phyloP scores from a whole-genome alignment of 2,113 vertebrate species.

The Dicaeum eximium region DNA sequence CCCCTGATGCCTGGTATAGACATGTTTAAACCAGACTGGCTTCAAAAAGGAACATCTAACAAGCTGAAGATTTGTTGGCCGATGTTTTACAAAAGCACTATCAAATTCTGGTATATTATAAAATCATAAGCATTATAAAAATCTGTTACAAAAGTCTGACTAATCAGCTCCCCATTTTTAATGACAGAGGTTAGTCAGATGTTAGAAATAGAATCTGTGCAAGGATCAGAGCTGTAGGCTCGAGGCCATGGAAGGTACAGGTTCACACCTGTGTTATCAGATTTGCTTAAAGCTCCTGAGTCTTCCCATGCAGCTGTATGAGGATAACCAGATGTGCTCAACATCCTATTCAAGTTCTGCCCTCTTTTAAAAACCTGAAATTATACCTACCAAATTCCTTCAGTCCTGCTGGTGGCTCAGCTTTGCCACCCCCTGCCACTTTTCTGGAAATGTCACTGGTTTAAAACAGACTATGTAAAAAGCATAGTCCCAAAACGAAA shows the following conservation, averaged over 20 bases:
- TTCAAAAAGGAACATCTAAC: not conserved
- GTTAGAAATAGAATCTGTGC: not conserved
- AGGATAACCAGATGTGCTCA: not conserved
- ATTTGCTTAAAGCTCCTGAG: not conserved
- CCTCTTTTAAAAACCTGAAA: not conserved
- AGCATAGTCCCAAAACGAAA: not conserved
- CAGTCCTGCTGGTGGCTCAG: not conserved
- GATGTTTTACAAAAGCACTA: not conserved
- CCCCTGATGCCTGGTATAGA: not conserved
- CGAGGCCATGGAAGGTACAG: not conserved
- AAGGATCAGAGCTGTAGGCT: not conserved
- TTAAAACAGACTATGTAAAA: not conserved
- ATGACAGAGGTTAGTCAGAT: not conserved
- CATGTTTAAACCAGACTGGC: not conserved
- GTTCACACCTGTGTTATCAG: not conserved
- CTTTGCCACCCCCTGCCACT: not conserved
- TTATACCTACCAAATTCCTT: not conserved
- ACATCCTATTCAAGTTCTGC: not conserved
- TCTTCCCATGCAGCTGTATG: accelerated
- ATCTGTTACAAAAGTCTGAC: not conserved
- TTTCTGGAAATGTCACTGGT: not conserved
- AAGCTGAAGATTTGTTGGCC: not conserved
- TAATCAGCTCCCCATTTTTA: not conserved
- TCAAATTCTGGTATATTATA: not conserved
- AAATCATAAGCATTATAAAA: not conserved